phyloP scores from a whole-genome alignment of 2,113 vertebrate genomes.

The Willisornis vidua region DNA sequence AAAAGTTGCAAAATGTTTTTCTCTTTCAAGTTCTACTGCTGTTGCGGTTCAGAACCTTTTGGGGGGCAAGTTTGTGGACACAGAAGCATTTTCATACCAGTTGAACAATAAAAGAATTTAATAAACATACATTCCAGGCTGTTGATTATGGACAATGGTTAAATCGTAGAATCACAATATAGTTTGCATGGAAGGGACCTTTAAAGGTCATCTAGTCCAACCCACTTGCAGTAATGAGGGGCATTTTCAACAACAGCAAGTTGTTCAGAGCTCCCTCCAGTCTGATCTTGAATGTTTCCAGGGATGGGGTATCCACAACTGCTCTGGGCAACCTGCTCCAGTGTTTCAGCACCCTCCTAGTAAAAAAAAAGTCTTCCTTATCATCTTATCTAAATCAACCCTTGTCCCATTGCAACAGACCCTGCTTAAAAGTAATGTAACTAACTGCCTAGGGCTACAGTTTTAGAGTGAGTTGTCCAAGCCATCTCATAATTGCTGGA shows the following conservation, averaged over 20 bases:
- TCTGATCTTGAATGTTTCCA: background rate
- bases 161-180: background rate
- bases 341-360: background rate
- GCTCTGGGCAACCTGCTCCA: background rate
- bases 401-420: background rate
- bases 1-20: background rate
- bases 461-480: background rate
- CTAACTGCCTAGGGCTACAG: background rate
- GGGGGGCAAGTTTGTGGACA: background rate
- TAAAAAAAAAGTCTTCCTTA: background rate
- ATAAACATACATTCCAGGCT: background rate
- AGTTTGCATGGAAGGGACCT: background rate
- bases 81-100: background rate
- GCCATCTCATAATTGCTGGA: background rate
- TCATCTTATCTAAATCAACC: too few relatives aligned
- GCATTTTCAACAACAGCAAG: background rate
- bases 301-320: too few relatives aligned
- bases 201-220: background rate
- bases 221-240: background rate
- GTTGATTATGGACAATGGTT: background rate
- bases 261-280: background rate
- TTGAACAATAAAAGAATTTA: background rate
- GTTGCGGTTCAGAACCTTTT: background rate
- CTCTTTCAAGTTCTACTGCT: background rate
- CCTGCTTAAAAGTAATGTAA: background rate